Evolutionary conservation across 2,888 invertebrate species (phyloP).

Genomic region (Himalopsyche kuldschensis): DNA sequence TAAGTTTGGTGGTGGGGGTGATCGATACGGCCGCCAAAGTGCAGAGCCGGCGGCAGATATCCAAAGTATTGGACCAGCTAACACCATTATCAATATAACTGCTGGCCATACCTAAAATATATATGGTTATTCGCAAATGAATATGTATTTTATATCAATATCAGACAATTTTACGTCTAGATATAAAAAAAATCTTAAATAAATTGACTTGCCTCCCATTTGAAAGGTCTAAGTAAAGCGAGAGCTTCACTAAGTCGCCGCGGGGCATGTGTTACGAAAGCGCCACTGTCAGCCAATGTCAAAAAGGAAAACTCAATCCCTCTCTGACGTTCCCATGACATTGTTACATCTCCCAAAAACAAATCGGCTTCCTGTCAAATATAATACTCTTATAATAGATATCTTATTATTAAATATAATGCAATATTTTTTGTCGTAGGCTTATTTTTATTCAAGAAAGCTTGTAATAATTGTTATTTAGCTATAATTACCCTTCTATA

Average conservation of each 20-base stretch:
- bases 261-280: slow-evolving; percentile 75
- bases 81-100: slow-evolving; percentile 64
- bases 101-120: slow-evolving; percentile 69
- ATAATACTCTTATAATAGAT: not conserved
- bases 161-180: not conserved
- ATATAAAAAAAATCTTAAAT: not conserved
- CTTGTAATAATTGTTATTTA: not conserved
- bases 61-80: slow-evolving; percentile 72
- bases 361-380: slow-evolving; percentile 67
- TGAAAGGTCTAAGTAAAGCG: slow-evolving; percentile 73
- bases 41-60: slow-evolving; percentile 67
- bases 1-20: slow-evolving; percentile 49
- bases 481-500: slow-evolving; percentile 62
- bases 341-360: slow-evolving; percentile 73
- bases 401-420: not conserved
- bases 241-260: slow-evolving; percentile 72
- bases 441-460: not conserved
- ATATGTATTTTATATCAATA: not conserved
- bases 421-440: not conserved
- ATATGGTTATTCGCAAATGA: not conserved
- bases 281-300: slow-evolving; percentile 75
- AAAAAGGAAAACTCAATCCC: slow-evolving; percentile 77
- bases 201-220: slow-evolving; percentile 61
- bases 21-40: slow-evolving; percentile 54
- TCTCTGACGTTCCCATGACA: slow-evolving; percentile 71